Base-by-base conservation (phyloP, 2,113 vertebrate species). In the Regulus satrapa region DNA sequence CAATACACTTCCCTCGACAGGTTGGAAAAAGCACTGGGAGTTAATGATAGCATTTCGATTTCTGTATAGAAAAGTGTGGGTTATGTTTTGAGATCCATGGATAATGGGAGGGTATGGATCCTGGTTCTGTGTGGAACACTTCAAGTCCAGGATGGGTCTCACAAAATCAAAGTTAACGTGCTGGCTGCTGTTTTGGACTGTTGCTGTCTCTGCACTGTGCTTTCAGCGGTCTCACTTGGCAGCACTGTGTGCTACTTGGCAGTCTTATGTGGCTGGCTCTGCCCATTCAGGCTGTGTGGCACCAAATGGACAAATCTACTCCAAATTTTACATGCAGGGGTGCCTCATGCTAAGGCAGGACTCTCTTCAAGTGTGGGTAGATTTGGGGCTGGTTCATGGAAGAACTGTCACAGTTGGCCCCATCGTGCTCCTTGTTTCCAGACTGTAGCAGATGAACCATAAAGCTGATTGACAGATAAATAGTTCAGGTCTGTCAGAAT, bases 301-400 rank as follows among this genome's bases (percentile, higher is more conserved):
- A 51, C 52, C 43, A 51, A 68, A 79, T 2, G 9, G 34, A 43
- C 40, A 9, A 20, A 59, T 64, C 43, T 43, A 6, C 62, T 58
- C 21, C 1, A 5, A 61, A 7, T 41, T 36, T 51, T 38, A 21
- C 7, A 1, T 3, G 0, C 32, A 29, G 45, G 32, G 18, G 3
- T 56, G 18, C 18, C 15, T 92, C 8, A 0, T 63, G 34, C 38
- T 66, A 54, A 66, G 0, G 0, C 29, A 69, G 46, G 16, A 31
- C 17, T 79, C 3, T 1, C n/a, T 49, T 58, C 52, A 55, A 26
- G 36, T 73, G 10, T 9, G 31, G 36, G 28, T 52, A 41, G 41
- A 17, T 73, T 41, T 73, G 72, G 25, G 23, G 13, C 11, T 72
- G 21, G 18, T 45, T 82, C 7, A 3, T 41, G 34, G 59, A 36